Evolutionary conservation across 2,888 invertebrate genomes (phyloP), one percentile per base, ranked within the genome.

Genomic region (Ochropleura plecta): DNA sequence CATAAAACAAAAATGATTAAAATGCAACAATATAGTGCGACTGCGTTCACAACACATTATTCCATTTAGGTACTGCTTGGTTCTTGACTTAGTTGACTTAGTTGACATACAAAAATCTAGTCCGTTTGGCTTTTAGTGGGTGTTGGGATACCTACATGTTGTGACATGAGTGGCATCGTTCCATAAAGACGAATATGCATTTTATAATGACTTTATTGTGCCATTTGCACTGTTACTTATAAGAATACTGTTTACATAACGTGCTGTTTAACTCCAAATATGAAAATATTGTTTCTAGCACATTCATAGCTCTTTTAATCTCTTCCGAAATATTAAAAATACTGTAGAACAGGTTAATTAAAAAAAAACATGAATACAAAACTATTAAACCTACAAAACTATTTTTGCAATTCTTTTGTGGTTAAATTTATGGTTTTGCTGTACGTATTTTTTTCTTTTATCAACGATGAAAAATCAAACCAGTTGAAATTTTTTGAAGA

Each of bases 1-100:
- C 92, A 93, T 93, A 92, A 92, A 93, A 93, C 90, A 91, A 93
- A 93, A 93, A 92, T 92, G 87, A 91, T 90, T 93, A 90, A 93
- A 93, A 93, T 89, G 90, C 93, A 91, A 92, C 90, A 90, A 90
- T 91, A 91, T 90, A 86, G 86, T 90, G 89, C 86, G 85, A 89
- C 89, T 81, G 90, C 91, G 90, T 91, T 93, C 90, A 85, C 84
- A 87, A 84, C 85, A 91, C 87, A 88, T 90, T 91, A 91, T 86
- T 90, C 90, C 90, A 90, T 91, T 91, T 89, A 89, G 88, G 90
- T 92, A 30, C 30, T 30, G 30, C 81, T 89, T 89, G 78, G 90
- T 89, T 86, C 88, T 87, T 85, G 77, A 86, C 81, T 85, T 78
- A 84, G 82, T 87, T 88, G 89, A 89, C 81, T 87, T 83, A 84